phyloP scores from a whole-genome alignment of 2,113 vertebrate species.

The Thermophis baileyi region DNA sequence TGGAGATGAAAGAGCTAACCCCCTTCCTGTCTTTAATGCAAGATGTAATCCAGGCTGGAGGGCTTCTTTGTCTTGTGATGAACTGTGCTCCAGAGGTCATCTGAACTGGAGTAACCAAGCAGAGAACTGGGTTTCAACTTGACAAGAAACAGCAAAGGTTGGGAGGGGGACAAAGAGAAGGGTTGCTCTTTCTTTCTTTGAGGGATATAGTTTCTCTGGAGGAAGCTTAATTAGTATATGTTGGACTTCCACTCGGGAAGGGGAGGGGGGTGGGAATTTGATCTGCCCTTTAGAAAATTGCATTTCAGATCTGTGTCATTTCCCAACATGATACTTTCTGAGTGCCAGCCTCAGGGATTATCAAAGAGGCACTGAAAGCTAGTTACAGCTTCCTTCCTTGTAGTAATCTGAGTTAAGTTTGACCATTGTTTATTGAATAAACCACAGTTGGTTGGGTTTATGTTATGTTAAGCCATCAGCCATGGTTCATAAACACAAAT shows the following conservation, averaged over 20 bases:
- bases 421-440: not conserved
- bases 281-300: not conserved
- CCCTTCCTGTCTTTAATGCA: conserved; percentile 21
- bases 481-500: not conserved
- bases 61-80: conserved; percentile 11
- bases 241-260: not conserved
- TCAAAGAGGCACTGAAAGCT: not conserved
- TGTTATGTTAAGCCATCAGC: not conserved
- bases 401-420: not conserved
- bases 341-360: not conserved
- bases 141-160: not conserved
- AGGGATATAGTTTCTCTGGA: conserved; percentile 5
- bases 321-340: not conserved
- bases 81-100: conserved; percentile 3
- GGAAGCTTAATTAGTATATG: not conserved
- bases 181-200: not conserved
- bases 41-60: conserved; percentile 18
- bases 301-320: not conserved
- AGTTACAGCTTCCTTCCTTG: not conserved
- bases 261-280: not conserved
- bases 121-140: conserved; percentile 6
- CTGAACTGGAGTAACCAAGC: conserved; percentile 12
- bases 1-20: conserved; percentile 19
- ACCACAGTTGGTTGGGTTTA: not conserved
- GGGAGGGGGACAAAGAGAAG: not conserved